These are phyloP conservation scores for Microtus montanus DNA, from an alignment of 2,113 vertebrate species.

Conservation along the genomic window DNA sequence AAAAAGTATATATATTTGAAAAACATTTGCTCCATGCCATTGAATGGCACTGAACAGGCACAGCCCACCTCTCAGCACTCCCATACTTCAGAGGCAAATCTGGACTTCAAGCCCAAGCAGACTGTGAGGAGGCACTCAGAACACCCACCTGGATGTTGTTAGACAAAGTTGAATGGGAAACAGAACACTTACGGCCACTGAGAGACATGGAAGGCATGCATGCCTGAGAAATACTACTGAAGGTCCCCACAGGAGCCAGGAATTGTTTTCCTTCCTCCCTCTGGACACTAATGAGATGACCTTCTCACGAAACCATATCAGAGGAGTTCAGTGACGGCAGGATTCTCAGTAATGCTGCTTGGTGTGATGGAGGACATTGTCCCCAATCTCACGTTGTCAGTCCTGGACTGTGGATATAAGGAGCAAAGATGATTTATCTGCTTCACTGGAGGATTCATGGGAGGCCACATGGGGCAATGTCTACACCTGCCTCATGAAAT, in stretches of 20 bases:
- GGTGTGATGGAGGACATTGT: neutral
- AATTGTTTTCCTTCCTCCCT: neutral
- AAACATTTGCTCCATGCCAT: neutral
- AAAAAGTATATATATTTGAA: neutral
- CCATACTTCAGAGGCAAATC: neutral
- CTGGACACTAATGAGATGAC: neutral
- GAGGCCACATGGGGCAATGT: neutral
- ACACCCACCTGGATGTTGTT: neutral
- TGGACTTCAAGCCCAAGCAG: neutral
- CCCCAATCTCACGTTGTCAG: neutral
- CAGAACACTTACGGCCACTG: neutral
- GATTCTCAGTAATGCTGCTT: neutral
- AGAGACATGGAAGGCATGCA: neutral
- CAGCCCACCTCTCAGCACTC: neutral
- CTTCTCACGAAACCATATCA: neutral
- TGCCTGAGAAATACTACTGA: neutral
- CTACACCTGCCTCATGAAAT: neutral
- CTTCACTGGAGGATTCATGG: neutral
- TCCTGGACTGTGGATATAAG: too few species aligned
- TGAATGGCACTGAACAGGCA: neutral
- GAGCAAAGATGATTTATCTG: neutral
- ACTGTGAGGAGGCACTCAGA: neutral
- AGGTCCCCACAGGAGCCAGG: neutral
- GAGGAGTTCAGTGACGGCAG: neutral
- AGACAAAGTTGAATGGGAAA: neutral